Conservation (phyloP, 2,113 vertebrate genomes). For the Astur gentilis region DNA sequence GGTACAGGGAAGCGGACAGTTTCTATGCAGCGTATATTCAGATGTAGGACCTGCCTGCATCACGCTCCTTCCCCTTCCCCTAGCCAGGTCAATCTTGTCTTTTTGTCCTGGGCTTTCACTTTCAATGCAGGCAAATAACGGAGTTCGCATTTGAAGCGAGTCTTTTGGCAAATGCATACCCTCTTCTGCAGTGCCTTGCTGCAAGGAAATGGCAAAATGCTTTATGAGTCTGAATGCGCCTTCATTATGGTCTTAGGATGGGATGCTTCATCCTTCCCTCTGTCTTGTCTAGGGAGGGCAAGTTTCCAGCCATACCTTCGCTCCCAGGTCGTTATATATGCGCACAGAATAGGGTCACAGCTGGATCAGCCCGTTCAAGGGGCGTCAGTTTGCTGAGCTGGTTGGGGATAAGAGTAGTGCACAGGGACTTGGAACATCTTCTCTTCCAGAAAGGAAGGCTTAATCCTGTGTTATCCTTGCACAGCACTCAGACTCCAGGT, state of each 20-base stretch:
- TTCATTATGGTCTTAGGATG: background rate
- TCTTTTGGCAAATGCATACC: background rate
- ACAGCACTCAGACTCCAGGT: background rate
- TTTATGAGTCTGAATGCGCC: background rate
- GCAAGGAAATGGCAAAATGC: background rate
- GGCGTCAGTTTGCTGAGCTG: background rate
- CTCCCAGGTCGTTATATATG: background rate
- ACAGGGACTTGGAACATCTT: too few relatives aligned
- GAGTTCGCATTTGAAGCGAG: background rate
- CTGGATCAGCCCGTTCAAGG: accelerated
- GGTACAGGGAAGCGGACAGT: background rate
- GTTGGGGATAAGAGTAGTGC: background rate
- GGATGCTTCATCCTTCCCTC: background rate
- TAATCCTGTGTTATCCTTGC: background rate
- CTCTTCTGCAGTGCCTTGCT: background rate
- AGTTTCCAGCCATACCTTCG: background rate
- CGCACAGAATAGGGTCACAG: background rate
- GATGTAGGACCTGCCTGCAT: background rate
- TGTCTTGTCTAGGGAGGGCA: background rate
- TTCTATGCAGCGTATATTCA: accelerated
- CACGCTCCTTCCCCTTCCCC: background rate
- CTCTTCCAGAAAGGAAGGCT: background rate
- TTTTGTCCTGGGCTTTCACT: background rate
- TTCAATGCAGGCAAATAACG: background rate
- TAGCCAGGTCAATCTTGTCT: background rate